Conservation (phyloP, 1,140 invertebrate genomes). For the Lerema accius region DNA sequence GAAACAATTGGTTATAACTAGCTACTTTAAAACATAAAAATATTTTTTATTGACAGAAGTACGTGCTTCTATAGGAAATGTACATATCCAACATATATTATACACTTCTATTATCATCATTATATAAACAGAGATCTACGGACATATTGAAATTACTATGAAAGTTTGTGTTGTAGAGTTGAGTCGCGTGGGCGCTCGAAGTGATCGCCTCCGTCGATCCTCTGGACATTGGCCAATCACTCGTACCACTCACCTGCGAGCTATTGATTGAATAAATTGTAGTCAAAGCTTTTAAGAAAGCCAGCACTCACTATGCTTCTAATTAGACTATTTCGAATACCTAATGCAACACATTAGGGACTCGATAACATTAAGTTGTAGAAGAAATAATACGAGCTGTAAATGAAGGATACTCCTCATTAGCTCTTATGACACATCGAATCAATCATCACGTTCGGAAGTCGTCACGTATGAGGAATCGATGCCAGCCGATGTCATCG, state of each 20-base stretch:
- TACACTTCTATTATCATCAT: not conserved
- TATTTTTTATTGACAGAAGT: no score
- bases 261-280: conserved; percentile 56
- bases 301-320: conserved; percentile 11
- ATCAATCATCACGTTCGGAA: conserved; percentile 29
- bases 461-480: conserved; percentile 32
- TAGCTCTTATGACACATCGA: conserved; percentile 27
- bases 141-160: conserved; percentile 35
- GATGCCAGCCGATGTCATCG: conserved; percentile 41
- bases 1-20: no score
- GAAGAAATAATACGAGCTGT: conserved; percentile 3
- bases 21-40: no score
- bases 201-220: conserved; percentile 44
- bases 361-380: no score
- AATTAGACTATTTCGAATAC: no score
- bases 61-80: no score
- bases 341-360: no score
- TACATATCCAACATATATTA: not conserved
- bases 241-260: conserved; percentile 66
- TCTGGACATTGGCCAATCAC: conserved; percentile 71
- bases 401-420: conserved; percentile 30
- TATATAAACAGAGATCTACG: conserved; percentile 8
- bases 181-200: conserved; percentile 55
- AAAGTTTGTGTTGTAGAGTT: conserved; percentile 60
- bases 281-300: conserved; percentile 19